phyloP scores from a whole-genome alignment of 2,113 vertebrate species.

The Peucedramus taeniatus region DNA sequence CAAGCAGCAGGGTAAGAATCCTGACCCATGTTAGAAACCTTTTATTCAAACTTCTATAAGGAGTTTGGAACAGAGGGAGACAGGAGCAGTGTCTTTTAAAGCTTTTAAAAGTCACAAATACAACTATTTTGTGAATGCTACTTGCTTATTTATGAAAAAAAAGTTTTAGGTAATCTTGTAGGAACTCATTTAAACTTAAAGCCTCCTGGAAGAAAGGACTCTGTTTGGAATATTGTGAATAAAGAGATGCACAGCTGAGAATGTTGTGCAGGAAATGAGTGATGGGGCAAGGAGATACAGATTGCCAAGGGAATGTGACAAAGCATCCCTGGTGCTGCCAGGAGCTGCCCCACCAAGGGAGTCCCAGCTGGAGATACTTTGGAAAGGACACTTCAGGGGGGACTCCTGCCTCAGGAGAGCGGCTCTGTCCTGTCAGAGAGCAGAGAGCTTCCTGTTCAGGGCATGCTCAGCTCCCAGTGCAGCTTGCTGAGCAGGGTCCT shows the following conservation, averaged over 20 bases:
- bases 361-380: neutral
- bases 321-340: neutral
- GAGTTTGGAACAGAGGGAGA: neutral
- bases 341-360: neutral
- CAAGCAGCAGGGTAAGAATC: neutral
- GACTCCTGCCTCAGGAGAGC: rapidly evolving
- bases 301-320: neutral
- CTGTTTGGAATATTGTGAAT: neutral
- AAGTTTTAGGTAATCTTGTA: neutral
- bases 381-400: neutral
- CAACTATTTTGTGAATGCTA: neutral
- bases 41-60: neutral
- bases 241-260: neutral
- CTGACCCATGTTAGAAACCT: neutral
- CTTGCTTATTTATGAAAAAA: neutral
- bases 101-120: neutral
- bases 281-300: rapidly evolving
- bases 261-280: neutral
- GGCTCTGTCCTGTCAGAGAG: neutral
- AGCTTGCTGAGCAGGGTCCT: neutral
- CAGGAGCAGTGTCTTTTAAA: neutral
- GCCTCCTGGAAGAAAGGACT: neutral
- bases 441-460: neutral
- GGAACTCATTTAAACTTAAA: neutral
- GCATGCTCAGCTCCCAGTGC: neutral